These are phyloP conservation scores for Tragelaphus buxtoni DNA, from an alignment of 2,113 vertebrate genomes.

Conservation along the genomic window DNA sequence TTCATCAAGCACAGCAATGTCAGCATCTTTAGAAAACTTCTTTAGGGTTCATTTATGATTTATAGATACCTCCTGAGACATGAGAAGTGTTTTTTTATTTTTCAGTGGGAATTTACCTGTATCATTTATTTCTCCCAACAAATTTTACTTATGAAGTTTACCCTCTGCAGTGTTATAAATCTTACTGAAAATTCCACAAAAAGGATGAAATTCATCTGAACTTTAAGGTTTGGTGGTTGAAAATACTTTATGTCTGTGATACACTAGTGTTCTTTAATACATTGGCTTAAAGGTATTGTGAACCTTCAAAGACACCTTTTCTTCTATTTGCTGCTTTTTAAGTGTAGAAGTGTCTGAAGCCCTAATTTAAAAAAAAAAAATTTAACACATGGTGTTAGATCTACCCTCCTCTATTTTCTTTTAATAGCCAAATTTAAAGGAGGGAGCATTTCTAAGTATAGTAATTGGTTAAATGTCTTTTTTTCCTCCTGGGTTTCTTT, in stretches of 20 bases:
- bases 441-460: slow-evolving; percentile 45
- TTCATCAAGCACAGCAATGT: neutral
- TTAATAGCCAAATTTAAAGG: slow-evolving; percentile 36
- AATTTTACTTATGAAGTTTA: slow-evolving; percentile 17
- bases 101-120: neutral
- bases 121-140: slow-evolving; percentile 10
- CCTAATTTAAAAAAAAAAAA: neutral
- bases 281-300: slow-evolving; percentile 14
- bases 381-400: neutral
- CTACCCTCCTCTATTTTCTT: neutral
- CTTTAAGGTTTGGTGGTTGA: neutral
- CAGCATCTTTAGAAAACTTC: neutral
- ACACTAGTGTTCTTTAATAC: neutral
- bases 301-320: neutral
- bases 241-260: neutral
- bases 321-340: neutral
- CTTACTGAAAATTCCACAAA: slow-evolving; percentile 11
- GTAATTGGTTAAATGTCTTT: slow-evolving; percentile 66
- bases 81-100: neutral
- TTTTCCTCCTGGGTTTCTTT: slow-evolving; percentile 73
- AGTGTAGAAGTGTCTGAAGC: neutral
- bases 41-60: neutral
- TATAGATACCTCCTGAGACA: neutral
- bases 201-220: slow-evolving; percentile 9
- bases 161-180: neutral